These are phyloP conservation scores for Hemistola chrysoprasaria DNA, from an alignment of 2,888 invertebrate genomes.

Conservation along the genomic window DNA sequence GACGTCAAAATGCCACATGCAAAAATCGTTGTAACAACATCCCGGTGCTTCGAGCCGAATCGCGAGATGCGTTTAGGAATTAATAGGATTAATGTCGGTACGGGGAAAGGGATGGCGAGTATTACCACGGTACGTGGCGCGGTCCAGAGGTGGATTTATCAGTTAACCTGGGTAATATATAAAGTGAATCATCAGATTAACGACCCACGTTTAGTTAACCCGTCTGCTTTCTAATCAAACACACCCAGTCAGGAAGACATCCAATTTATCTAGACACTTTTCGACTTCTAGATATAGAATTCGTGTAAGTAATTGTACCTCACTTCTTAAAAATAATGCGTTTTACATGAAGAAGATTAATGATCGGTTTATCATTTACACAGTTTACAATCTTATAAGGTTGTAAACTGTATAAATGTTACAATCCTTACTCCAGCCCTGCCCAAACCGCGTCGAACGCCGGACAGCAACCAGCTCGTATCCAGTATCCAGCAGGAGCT, in stretches of 20 bases:
- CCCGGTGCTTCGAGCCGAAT: constrained; percentile 41
- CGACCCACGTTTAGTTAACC: constrained; percentile 2
- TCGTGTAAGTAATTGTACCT: too few relatives aligned
- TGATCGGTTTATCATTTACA: too few relatives aligned
- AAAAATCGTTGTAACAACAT: constrained; percentile 66
- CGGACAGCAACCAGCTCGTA: constrained; percentile 21
- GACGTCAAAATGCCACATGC: constrained; percentile 64
- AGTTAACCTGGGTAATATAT: constrained; percentile 16
- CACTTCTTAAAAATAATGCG: too few relatives aligned
- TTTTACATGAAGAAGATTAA: too few relatives aligned
- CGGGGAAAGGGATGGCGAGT: constrained; percentile 33
- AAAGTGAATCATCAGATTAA: constrained; percentile 19
- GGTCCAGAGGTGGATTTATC: constrained; percentile 22
- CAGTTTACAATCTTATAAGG: too few relatives aligned
- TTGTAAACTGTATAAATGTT: background rate
- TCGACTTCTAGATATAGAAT: too few relatives aligned
- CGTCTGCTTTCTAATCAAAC: constrained; percentile 6
- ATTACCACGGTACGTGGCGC: constrained; percentile 25
- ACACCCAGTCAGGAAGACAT: background rate
- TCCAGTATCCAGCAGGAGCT: constrained; percentile 35
- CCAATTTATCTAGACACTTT: background rate
- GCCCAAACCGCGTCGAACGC: constrained; percentile 22
- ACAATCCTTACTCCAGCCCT: constrained; percentile 9
- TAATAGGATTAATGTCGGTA: constrained; percentile 68
- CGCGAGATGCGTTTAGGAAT: constrained; percentile 59